Base-by-base conservation (phyloP, 1,140 invertebrate species). In the Sweltsa coloradensis region DNA sequence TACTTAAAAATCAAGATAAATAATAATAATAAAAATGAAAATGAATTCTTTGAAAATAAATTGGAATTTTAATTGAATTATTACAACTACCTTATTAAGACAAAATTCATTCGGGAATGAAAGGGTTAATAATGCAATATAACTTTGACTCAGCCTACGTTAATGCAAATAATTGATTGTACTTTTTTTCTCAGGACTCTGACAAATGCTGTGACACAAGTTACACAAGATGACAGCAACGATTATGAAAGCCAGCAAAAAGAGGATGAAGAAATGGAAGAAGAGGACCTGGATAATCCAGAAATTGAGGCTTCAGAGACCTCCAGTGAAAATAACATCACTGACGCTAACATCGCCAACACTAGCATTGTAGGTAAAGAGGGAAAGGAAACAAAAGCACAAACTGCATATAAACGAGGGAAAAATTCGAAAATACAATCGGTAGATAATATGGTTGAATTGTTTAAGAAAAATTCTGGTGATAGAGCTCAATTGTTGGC, bases 181-280 rank as follows among this genome's bases (percentile, higher is more conserved):
- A 19, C 16, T 37, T 37, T 37, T 37, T 22, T 37, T 37, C n/a
- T 37, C 36, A 37, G 36, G 23, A 37, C 36, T 16, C 5, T 37
- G 23, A 37, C 36, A 37, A 37, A 37, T 37, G 18, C 16, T 37
- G 36, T 37, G 11, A 37, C 36, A 37, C n/a, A n/a, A n/a, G n/a
- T n/a, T n/a, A n/a, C n/a, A n/a, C n/a, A n/a, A n/a, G n/a, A n/a
- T n/a, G n/a, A n/a, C n/a, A n/a, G n/a, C n/a, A n/a, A n/a, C n/a
- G n/a, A n/a, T n/a, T 19, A 22, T 5, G 36, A 37, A 37, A 37
- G 36, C 36, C 36, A 37, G 36, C 16, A 37, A 37, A 19, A 16
- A 19, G 11, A 37, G 23, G 36, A 37, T 37, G 23, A 19, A 37
- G 36, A 22, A n/a, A n/a, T n/a, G 36, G 36, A 19, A 19, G 36